These are phyloP conservation scores for Aphidius gifuensis DNA, from an alignment of 1,140 invertebrate genomes.

Conservation along the genomic window DNA sequence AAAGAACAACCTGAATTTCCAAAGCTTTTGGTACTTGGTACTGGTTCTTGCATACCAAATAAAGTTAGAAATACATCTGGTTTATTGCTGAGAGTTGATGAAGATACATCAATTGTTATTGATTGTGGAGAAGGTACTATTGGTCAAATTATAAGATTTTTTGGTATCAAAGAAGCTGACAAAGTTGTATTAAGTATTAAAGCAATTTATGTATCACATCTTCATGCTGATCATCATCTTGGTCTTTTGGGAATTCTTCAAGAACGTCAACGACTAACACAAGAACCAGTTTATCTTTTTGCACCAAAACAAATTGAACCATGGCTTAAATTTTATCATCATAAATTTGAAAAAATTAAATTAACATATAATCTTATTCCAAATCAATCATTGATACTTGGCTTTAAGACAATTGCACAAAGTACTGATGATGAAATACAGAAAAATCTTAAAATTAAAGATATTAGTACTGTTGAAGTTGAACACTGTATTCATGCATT, in stretches of 20 bases:
- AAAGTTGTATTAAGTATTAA: constrained; percentile 67
- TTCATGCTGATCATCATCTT: constrained; percentile 95
- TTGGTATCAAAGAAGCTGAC: constrained; percentile 63
- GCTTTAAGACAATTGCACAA: constrained; percentile 4
- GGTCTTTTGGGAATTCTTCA: constrained; percentile 73
- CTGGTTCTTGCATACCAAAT: constrained; percentile 88
- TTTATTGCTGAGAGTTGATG: constrained; percentile 73
- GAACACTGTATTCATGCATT: constrained; percentile 81
- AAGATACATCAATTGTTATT: constrained; percentile 69
- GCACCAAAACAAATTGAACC: constrained; percentile 70
- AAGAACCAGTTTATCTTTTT: constrained; percentile 62
- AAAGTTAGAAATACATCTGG: constrained; percentile 88
- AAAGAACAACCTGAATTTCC: constrained; percentile 61
- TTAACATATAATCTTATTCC: constrained; percentile 61
- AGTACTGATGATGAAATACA: constrained; percentile 27
- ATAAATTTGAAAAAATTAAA: constrained; percentile 66
- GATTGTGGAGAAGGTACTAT: constrained; percentile 95
- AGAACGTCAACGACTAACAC: constrained; percentile 57
- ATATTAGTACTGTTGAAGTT: constrained; percentile 69
- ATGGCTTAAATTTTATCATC: constrained; percentile 74
- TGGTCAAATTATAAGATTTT: constrained; percentile 81
- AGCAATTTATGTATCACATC: constrained; percentile 85
- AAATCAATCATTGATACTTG: constrained; percentile 60
- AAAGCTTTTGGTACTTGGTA: constrained; percentile 85
- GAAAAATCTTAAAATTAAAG: constrained; percentile 48